These are phyloP conservation scores for Cyaniris semiargus DNA, from an alignment of 2,888 invertebrate genomes.

Conservation along the genomic window DNA sequence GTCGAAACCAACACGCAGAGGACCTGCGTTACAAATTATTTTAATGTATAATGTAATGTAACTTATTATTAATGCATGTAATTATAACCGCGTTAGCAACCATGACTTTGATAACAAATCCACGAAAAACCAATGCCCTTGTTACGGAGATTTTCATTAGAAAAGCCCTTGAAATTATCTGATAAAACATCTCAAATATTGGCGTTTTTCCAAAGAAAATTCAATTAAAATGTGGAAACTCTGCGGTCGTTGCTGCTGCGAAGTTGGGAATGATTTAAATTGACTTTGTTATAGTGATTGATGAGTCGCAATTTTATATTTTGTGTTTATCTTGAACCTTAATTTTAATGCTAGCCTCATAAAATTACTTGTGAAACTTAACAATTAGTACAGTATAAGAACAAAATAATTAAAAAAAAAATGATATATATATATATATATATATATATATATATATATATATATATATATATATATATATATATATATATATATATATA, in stretches of 20 bases:
- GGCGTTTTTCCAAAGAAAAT: conserved; percentile 9
- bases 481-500: too few relatives aligned
- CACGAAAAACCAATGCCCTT: background rate
- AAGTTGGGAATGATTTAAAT: background rate
- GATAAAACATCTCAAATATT: background rate
- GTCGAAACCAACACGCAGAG: too few relatives aligned
- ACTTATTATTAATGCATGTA: background rate
- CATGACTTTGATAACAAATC: background rate
- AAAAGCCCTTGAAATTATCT: background rate
- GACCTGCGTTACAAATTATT: too few relatives aligned
- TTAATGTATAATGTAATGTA: too few relatives aligned
- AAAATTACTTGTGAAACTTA: too few relatives aligned
- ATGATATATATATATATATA: too few relatives aligned
- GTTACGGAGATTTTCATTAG: background rate
- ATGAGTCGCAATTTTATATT: background rate
- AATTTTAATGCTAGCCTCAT: background rate
- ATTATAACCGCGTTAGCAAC: background rate
- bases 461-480: too few relatives aligned
- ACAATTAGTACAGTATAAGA: too few relatives aligned
- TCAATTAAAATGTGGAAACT: conserved; percentile 17
- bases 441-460: too few relatives aligned
- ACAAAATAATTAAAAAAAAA: too few relatives aligned
- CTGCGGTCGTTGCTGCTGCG: background rate
- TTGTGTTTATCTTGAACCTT: background rate
- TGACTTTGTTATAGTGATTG: conserved; percentile 8